Evolutionary conservation across 2,888 invertebrate genomes (phyloP).

Genomic region (Lasioglossum zephyrum): DNA sequence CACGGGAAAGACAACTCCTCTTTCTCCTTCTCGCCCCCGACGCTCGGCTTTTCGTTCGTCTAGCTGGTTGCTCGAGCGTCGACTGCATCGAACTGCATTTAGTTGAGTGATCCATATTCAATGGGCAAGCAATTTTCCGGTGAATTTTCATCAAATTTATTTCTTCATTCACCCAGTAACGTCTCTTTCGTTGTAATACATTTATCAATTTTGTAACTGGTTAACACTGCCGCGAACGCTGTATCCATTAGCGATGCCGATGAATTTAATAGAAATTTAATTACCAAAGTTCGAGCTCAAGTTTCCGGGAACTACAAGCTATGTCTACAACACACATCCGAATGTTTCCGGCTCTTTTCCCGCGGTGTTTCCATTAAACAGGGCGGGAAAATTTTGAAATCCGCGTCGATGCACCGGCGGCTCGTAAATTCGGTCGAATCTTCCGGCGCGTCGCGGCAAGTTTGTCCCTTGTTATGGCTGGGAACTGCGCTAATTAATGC

Average conservation of each 20-base stretch:
- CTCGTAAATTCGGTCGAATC: constrained; percentile 18
- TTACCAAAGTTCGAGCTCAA: neutral
- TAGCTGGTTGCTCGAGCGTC: neutral
- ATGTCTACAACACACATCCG: neutral
- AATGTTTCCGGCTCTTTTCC: neutral
- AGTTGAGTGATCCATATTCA: neutral
- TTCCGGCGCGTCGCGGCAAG: constrained; percentile 18
- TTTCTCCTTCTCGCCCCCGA: neutral
- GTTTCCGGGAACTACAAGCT: neutral
- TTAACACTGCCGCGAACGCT: neutral
- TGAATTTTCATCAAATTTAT: neutral
- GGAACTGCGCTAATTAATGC: constrained; percentile 54
- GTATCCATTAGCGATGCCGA: neutral
- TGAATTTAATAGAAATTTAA: constrained; percentile 2
- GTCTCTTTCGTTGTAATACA: neutral
- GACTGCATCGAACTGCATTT: neutral
- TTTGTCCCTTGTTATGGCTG: constrained; percentile 32
- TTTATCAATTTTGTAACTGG: too few species aligned
- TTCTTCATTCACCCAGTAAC: neutral
- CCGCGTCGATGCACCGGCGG: constrained; percentile 4
- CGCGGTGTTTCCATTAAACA: neutral
- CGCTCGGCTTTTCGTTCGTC: neutral
- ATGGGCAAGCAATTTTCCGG: neutral
- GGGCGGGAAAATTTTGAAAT: constrained; percentile 2
- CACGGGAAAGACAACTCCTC: constrained; percentile 3